Evolutionary conservation across 2,888 invertebrate genomes (phyloP).

Genomic region (Dryomyza anilis): DNA sequence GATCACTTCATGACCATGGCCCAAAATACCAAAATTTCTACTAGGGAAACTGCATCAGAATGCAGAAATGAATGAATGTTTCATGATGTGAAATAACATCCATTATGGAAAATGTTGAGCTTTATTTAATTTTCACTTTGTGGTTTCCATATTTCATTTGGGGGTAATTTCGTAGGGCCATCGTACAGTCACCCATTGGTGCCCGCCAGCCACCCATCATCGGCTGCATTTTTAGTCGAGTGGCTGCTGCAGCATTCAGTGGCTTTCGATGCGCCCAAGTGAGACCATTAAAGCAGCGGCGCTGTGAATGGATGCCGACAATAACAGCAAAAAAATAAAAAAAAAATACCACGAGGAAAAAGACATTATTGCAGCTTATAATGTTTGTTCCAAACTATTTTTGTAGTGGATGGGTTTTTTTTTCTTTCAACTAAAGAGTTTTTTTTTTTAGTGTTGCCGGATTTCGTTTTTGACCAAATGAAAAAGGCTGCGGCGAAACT

Average conservation of each 20-base stretch:
- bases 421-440: neutral
- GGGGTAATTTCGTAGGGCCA: no score
- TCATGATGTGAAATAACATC: no score
- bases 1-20: no score
- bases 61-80: no score
- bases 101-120: no score
- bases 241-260: neutral
- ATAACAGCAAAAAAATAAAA: neutral
- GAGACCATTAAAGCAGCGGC: constrained; percentile 11
- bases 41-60: no score
- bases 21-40: no score
- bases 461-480: no score
- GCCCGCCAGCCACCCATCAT: neutral
- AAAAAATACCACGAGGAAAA: neutral
- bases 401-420: neutral
- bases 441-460: no score
- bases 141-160: no score
- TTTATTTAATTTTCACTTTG: no score
- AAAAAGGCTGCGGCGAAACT: neutral
- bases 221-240: constrained; percentile 2
- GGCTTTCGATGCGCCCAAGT: constrained; percentile 11
- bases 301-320: neutral
- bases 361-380: constrained; percentile 26
- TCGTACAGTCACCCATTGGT: no score
- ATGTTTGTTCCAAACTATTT: constrained; percentile 21